Evolutionary conservation across 2,888 invertebrate species (phyloP), one percentile per base, ranked within the genome.

Genomic region (Drosophila prolongata): DNA sequence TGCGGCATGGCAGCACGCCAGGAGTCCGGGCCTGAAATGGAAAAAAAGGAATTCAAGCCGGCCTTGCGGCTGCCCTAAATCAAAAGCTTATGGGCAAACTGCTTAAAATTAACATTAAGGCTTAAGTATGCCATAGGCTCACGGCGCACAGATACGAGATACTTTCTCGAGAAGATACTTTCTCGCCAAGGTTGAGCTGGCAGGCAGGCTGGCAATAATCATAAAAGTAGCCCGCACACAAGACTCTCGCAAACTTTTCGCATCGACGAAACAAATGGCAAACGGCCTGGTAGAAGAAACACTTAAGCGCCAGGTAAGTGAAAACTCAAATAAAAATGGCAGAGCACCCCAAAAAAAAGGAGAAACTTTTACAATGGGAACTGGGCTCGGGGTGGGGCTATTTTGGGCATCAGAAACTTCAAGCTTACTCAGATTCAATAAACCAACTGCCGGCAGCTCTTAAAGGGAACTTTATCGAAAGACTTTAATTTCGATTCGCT

Each of bases 301-400:
- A 80, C 85, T 80, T 80, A 80, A 80, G 80, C 66, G 68, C 74
- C 74, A 84, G 80, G 85, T 80, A 80, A 80, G 80, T 80, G 80
- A 80, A 81, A 81, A 81, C 80, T 81, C 80, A 81, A 81, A 81
- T 85, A 81, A 81, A 81, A 84, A 78, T 67, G 56, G 62, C 37
- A 44, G 53, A 47, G 42, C 46, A 27, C 38, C 50, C 76, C 53
- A 37, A 59, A 37, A 59, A 57, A 44, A 19, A 55, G 27, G 30
- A 46, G 50, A 65, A 80, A 80, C 76, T 81, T 81, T 84, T 72
- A 78, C 81, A 84, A 84, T 83, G 83, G 57, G 64, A 78, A 60
- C 64, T 65, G 56, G 61, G 50, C 60, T 59, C 47, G 55, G 52
- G 34, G 59, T 38, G 38, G 62, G 46, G 67, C 65, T 73, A 70